phyloP scores from a whole-genome alignment of 2,888 invertebrate species.

The Eustalomyia histrio region DNA sequence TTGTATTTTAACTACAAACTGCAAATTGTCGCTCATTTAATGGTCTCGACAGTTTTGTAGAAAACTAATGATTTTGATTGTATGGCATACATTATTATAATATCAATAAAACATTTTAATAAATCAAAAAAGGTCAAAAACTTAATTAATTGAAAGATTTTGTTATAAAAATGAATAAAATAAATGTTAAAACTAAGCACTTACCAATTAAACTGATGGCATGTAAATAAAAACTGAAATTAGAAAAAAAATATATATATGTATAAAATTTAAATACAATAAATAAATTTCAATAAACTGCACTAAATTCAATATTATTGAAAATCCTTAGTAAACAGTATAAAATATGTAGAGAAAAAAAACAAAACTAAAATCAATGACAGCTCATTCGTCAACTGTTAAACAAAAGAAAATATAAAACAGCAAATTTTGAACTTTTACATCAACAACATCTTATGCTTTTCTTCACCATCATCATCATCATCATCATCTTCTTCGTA shows the following conservation, averaged over 20 bases:
- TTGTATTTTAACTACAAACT: neutral
- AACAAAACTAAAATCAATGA: conserved; percentile 59
- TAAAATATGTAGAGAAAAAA: conserved; percentile 13
- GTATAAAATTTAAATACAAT: no score
- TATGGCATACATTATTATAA: conserved; percentile 24
- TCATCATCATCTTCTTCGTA: conserved; percentile 27
- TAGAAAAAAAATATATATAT: neutral
- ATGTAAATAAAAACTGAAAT: neutral
- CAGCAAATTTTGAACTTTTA: conserved; percentile 61
- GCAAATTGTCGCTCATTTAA: conserved; percentile 58
- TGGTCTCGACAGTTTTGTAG: conserved; percentile 58
- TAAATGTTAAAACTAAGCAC: conserved; percentile 49
- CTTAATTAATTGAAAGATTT: conserved; percentile 58
- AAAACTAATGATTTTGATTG: conserved; percentile 62
- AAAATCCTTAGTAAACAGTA: neutral
- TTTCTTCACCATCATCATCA: conserved; percentile 11
- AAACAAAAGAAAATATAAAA: conserved; percentile 56
- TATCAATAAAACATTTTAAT: conserved; percentile 52
- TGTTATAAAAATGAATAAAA: conserved; percentile 42
- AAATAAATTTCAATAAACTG: neutral
- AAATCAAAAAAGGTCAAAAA: conserved; percentile 56
- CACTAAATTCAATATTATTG: conserved; percentile 2
- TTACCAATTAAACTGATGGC: neutral
- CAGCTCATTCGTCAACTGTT: conserved; percentile 71
- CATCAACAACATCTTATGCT: conserved; percentile 55